A percentile compares a stretch with the other conserved stretches of the same genome.
These are phyloP conservation scores for Megastigmus dorsalis DNA, from an alignment of 2,888 invertebrate genomes.

Conservation along the genomic window DNA sequence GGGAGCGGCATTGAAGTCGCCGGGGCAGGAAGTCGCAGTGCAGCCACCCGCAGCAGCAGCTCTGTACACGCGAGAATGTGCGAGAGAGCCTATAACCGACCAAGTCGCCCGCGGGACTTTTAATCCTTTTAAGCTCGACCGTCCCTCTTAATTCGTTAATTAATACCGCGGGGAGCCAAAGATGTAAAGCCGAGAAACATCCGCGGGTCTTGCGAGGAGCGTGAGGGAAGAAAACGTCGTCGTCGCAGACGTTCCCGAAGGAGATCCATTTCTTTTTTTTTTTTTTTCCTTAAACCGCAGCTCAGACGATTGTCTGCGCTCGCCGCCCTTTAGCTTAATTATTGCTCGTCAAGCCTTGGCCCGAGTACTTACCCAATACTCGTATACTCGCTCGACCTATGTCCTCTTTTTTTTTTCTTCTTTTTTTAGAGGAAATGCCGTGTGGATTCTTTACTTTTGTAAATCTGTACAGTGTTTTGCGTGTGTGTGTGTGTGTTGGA, in stretches of 20 bases:
- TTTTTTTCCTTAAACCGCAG: no score
- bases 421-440: no score
- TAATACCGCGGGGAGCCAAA: conserved; percentile 63
- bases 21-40: not conserved
- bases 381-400: no score
- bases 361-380: no score
- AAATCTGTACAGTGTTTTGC: not conserved
- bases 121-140: conserved; percentile 57
- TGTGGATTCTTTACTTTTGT: not conserved
- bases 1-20: conserved; percentile 49
- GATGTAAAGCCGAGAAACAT: not conserved
- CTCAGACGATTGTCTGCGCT: no score
- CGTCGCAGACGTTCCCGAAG: conserved; percentile 44
- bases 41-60: not conserved
- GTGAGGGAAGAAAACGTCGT: not conserved
- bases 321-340: conserved; percentile 35
- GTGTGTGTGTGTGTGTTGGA: no score
- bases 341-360: conserved; percentile 12
- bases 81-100: conserved; percentile 1
- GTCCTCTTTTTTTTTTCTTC: no score
- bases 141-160: conserved; percentile 70
- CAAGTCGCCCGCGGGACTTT: conserved; percentile 48
- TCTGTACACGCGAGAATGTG: not conserved
- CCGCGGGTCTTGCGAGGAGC: no score
- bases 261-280: conserved; percentile 44